phyloP scores from a whole-genome alignment of 2,797 vertebrate genomes.

The Acrocephalus scirpaceus region DNA sequence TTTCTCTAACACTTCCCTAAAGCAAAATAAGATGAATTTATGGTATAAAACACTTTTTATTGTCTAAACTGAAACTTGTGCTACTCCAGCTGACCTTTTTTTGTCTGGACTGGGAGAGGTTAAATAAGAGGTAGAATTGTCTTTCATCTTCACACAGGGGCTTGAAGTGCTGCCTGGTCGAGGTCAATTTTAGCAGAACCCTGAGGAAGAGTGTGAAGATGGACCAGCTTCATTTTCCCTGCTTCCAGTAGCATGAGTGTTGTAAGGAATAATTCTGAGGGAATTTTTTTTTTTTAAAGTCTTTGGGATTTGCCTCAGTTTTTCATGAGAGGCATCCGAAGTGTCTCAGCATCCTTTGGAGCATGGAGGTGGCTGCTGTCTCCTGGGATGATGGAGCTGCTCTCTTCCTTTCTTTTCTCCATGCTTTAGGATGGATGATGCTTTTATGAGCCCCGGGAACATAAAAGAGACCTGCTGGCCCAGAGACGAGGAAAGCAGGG shows the following conservation, averaged over 20 bases:
- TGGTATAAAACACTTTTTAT: neutral
- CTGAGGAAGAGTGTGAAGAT: neutral
- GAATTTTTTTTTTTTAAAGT: neutral
- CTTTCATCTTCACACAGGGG: neutral
- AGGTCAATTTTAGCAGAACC: neutral
- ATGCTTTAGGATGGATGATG: neutral
- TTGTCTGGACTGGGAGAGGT: neutral
- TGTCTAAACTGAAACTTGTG: neutral
- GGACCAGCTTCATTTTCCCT: neutral
- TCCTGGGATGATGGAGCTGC: neutral
- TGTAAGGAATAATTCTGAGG: neutral
- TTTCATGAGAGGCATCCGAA: neutral
- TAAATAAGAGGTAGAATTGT: neutral
- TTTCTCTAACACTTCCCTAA: neutral
- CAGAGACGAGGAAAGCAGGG: neutral
- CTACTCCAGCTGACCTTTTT: neutral
- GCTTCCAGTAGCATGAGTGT: fast-evolving
- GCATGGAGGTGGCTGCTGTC: neutral
- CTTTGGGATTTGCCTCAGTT: neutral
- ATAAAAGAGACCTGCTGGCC: neutral
- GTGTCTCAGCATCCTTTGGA: neutral
- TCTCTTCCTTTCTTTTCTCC: neutral
- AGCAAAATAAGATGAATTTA: neutral
- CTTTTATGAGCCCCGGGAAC: neutral
- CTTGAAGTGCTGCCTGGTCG: neutral